Evolutionary conservation across 2,113 vertebrate species (phyloP).

Genomic region (Equus quagga): DNA sequence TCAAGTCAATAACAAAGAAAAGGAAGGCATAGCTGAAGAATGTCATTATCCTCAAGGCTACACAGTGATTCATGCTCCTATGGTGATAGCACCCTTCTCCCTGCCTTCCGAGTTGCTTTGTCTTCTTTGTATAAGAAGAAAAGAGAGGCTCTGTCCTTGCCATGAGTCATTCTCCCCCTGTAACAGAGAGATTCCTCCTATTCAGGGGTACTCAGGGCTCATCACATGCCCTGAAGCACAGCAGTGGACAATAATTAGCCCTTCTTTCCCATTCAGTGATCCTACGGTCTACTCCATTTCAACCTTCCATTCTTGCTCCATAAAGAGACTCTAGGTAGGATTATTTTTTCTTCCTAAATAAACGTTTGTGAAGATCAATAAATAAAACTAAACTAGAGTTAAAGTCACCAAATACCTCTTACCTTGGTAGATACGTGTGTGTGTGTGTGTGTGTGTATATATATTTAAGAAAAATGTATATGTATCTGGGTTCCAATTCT

Average conservation of each 20-base stretch:
- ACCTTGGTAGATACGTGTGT: not conserved
- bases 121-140: slow-evolving; percentile 18
- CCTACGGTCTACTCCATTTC: not conserved
- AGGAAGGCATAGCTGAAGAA: not conserved
- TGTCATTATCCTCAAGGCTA: not conserved
- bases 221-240: not conserved
- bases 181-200: not conserved
- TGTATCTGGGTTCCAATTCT: not conserved
- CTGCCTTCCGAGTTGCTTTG: not conserved
- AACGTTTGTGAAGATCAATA: not conserved
- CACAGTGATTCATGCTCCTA: not conserved
- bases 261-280: not conserved
- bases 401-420: not conserved
- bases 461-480: not conserved
- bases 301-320: not conserved
- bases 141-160: not conserved
- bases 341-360: not conserved
- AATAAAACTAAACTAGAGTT: not conserved
- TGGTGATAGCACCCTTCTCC: not conserved
- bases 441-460: too few species aligned
- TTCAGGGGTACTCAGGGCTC: not conserved
- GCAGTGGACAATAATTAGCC: not conserved
- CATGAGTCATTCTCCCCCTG: not conserved
- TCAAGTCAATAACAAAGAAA: not conserved
- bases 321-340: not conserved